Evolutionary conservation across 2,113 vertebrate species (phyloP).

Genomic region (Orthonyx spaldingii): DNA sequence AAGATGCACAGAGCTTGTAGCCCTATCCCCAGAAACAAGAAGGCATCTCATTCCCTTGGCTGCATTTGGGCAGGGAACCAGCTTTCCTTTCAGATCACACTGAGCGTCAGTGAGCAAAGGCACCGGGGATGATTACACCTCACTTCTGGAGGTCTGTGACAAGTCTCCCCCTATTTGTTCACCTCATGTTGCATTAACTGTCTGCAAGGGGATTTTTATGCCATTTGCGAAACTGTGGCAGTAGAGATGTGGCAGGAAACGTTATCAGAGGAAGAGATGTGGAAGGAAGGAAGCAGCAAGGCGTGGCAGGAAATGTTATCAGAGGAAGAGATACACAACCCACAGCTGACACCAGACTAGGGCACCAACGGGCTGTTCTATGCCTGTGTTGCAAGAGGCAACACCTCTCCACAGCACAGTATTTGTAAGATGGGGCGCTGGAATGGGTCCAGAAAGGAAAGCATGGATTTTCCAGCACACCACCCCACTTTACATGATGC

Average conservation of each 20-base stretch:
- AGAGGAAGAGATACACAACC: background rate
- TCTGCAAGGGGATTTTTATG: background rate
- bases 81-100: background rate
- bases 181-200: background rate
- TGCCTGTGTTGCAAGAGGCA: background rate
- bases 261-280: background rate
- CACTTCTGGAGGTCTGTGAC: background rate
- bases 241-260: background rate
- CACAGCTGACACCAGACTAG: background rate
- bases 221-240: background rate
- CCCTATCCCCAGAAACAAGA: background rate
- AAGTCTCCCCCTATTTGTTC: background rate
- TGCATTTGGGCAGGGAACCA: background rate
- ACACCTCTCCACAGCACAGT: background rate
- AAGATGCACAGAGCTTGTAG: background rate
- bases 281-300: background rate
- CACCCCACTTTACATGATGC: background rate
- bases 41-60: background rate
- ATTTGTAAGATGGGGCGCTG: background rate
- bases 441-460: background rate
- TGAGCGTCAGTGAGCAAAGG: background rate
- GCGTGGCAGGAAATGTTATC: background rate
- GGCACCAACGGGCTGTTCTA: background rate
- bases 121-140: fast-evolving
- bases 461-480: background rate